phyloP scores from a whole-genome alignment of 2,888 invertebrate genomes.

The Carcina quercana region DNA sequence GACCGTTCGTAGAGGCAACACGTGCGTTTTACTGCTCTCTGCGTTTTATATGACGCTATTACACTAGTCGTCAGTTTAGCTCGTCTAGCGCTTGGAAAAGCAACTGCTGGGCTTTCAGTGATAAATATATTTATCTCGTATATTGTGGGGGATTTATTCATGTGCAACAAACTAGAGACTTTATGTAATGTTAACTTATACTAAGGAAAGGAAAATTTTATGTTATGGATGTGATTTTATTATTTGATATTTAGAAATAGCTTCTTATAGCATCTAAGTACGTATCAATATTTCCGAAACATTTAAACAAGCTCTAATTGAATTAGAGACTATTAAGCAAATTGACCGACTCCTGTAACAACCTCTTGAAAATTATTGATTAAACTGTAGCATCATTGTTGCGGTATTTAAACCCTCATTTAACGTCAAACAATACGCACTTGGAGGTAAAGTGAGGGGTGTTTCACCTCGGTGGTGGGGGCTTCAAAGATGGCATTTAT shows the following conservation, averaged over 20 bases:
- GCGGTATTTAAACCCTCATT: slow-evolving; percentile 4
- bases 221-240: too few species aligned
- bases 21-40: slow-evolving; percentile 56
- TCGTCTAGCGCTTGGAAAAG: slow-evolving; percentile 8
- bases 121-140: background rate
- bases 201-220: too few species aligned
- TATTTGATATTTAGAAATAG: too few species aligned
- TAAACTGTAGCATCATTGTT: too few species aligned
- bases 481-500: slow-evolving; percentile 45
- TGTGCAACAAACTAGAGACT: background rate
- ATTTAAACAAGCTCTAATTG: too few species aligned
- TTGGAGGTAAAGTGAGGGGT: slow-evolving; percentile 31
- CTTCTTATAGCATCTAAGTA: too few species aligned
- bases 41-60: slow-evolving; percentile 49
- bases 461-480: slow-evolving; percentile 22
- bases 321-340: too few species aligned
- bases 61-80: slow-evolving; percentile 22
- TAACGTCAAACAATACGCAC: slow-evolving; percentile 21
- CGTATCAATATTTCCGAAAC: too few species aligned
- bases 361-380: too few species aligned
- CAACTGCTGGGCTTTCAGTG: slow-evolving; percentile 8
- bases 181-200: too few species aligned
- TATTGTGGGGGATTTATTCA: background rate
- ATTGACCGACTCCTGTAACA: too few species aligned
- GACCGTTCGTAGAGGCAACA: slow-evolving; percentile 32